phyloP scores from a whole-genome alignment of 2,888 invertebrate species.

The Nomada fabriciana region DNA sequence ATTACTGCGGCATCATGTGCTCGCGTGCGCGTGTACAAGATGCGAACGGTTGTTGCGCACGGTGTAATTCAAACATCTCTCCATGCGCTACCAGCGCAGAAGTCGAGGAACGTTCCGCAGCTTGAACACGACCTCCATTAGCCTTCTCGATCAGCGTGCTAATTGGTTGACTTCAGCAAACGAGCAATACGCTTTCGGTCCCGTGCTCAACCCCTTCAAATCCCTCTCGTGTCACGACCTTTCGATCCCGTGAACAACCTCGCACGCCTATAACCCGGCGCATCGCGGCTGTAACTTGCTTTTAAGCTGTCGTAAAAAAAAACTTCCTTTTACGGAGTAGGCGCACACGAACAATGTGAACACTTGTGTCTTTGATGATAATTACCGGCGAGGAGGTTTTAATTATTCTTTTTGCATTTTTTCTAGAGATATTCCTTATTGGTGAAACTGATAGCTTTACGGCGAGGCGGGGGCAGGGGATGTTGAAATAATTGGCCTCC shows the following conservation, averaged over 20 bases:
- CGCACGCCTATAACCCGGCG: background rate
- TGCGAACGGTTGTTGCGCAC: constrained; percentile 47
- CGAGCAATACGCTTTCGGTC: constrained; percentile 44
- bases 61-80: constrained; percentile 55
- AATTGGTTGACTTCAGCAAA: constrained; percentile 71
- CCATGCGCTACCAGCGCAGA: constrained; percentile 56
- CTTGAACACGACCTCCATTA: constrained; percentile 75
- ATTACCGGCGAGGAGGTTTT: background rate
- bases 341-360: background rate
- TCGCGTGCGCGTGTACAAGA: constrained; percentile 15
- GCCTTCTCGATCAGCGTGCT: constrained; percentile 72
- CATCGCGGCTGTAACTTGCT: constrained; percentile 24
- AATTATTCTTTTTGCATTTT: background rate
- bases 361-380: background rate
- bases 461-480: too few species aligned
- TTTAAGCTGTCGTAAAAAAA: constrained; percentile 5
- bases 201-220: constrained; percentile 2
- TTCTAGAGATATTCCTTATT: background rate
- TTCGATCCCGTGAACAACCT: constrained; percentile 8
- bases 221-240: constrained; percentile 4
- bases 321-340: too few species aligned
- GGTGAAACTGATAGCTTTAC: too few species aligned
- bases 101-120: constrained; percentile 69
- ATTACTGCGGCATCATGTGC: constrained; percentile 21
- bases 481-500: too few species aligned